Conservation (phyloP, 2,888 invertebrate species). For the Odontocolon sp. region DNA sequence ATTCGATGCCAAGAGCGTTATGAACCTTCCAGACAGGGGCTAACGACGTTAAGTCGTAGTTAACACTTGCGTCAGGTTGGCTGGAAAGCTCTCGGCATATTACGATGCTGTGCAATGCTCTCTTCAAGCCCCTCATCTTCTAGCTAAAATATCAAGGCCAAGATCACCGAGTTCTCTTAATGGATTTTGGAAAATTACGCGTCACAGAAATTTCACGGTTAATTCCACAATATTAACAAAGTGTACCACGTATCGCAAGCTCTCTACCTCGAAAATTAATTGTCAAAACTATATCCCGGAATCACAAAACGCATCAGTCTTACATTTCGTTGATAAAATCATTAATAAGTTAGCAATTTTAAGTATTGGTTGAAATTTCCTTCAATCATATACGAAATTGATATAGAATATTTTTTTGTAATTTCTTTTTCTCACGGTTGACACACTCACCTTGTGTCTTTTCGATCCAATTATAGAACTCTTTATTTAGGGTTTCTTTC, state of each 20-base stretch:
- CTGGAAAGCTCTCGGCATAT: slow-evolving; percentile 34
- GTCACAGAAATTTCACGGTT: slow-evolving; percentile 10
- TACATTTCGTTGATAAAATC: too few species aligned
- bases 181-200: slow-evolving; percentile 46
- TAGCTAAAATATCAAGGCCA: slow-evolving; percentile 47
- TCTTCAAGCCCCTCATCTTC: slow-evolving; percentile 2
- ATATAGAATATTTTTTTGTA: too few species aligned
- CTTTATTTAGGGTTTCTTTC: slow-evolving; percentile 55
- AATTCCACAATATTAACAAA: background rate
- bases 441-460: slow-evolving; percentile 12
- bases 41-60: slow-evolving; percentile 74
- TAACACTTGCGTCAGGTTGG: slow-evolving; percentile 65
- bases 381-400: too few species aligned
- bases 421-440: slow-evolving; percentile 8
- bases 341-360: too few species aligned
- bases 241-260: background rate
- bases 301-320: too few species aligned
- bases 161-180: slow-evolving; percentile 53
- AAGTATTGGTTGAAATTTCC: too few species aligned
- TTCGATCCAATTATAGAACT: slow-evolving; percentile 51
- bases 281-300: too few species aligned
- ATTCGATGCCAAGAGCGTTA: slow-evolving; percentile 74
- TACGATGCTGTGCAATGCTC: too few species aligned
- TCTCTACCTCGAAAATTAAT: background rate
- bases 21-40: slow-evolving; percentile 75